These are phyloP conservation scores for Megaceryle torquata DNA, from an alignment of 2,113 vertebrate species.

Conservation along the genomic window DNA sequence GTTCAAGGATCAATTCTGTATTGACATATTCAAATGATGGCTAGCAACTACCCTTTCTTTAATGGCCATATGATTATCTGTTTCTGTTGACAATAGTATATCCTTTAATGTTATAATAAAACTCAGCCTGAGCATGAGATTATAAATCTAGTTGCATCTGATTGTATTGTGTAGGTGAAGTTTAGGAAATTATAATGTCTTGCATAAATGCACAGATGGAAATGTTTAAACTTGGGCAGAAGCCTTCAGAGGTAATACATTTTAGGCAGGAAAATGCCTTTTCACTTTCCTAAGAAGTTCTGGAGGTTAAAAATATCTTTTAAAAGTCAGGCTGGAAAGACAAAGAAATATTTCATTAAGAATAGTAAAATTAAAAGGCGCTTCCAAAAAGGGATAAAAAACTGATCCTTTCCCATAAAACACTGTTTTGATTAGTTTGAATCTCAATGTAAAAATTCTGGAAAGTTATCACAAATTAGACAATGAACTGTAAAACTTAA, in stretches of 20 bases:
- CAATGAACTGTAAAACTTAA: background rate
- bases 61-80: background rate
- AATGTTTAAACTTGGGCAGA: background rate
- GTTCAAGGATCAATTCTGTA: conserved; percentile 21
- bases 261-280: background rate
- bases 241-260: background rate
- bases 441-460: background rate
- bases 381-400: background rate
- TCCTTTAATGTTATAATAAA: background rate
- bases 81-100: background rate
- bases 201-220: background rate
- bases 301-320: background rate
- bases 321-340: background rate
- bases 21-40: background rate
- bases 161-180: background rate
- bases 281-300: background rate
- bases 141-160: background rate
- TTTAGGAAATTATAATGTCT: background rate
- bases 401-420: background rate
- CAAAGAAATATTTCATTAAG: background rate
- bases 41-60: background rate
- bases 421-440: background rate
- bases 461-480: background rate
- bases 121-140: background rate
- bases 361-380: background rate